phyloP scores from a whole-genome alignment of 2,888 invertebrate genomes.

The Tetragonisca angustula region DNA sequence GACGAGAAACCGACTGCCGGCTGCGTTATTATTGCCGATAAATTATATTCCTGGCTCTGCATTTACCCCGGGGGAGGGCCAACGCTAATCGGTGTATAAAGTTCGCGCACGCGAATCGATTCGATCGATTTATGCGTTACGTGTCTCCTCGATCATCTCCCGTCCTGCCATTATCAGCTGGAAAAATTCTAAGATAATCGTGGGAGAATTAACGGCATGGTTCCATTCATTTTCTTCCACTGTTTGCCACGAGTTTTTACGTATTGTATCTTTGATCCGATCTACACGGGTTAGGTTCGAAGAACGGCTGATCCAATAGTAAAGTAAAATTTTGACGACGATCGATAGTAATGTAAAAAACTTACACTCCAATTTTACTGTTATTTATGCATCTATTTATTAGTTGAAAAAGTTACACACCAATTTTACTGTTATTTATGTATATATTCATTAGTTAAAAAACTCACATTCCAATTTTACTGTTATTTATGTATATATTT shows the following conservation, averaged over 20 bases:
- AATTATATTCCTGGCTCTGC: constrained; percentile 62
- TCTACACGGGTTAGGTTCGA: not conserved
- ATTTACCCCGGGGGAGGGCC: constrained; percentile 19
- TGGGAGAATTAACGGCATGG: constrained; percentile 15
- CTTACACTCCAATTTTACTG: no score
- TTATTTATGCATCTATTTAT: no score
- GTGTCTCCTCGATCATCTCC: constrained; percentile 16
- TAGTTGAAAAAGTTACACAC: no score
- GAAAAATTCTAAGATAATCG: constrained; percentile 14
- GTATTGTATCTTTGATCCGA: not conserved
- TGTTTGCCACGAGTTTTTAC: not conserved
- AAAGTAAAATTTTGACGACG: no score
- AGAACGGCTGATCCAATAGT: no score
- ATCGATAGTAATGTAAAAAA: no score
- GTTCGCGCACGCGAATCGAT: constrained; percentile 37
- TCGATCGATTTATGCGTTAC: constrained; percentile 49
- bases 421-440: no score
- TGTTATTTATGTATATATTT: no score
- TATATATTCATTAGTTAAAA: no score
- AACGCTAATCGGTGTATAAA: constrained; percentile 46
- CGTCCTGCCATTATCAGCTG: constrained; percentile 3
- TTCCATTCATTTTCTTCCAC: not conserved
- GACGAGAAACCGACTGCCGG: constrained; percentile 70
- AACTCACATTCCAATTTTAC: no score
- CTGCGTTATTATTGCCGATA: constrained; percentile 73